phyloP scores from a whole-genome alignment of 2,797 vertebrate genomes.

The Mus caroli region DNA sequence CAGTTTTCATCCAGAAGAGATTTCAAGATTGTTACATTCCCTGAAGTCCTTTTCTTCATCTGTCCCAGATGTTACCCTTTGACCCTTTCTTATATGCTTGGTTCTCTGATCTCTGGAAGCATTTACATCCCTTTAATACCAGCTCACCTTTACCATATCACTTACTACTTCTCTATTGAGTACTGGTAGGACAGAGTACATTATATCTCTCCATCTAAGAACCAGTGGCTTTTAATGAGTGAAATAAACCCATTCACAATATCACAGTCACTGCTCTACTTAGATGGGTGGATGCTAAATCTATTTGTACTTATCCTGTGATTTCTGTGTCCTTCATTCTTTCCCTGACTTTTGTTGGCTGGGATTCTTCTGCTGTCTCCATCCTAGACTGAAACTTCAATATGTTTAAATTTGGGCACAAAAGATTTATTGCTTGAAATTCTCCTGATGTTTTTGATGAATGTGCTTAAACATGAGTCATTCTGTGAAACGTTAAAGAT shows the following conservation, averaged over 20 bases:
- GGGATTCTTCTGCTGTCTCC: neutral
- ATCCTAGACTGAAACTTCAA: neutral
- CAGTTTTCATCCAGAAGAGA: conserved; percentile 6
- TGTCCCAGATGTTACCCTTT: neutral
- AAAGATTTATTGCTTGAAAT: neutral
- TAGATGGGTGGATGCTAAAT: neutral
- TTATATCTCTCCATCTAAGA: neutral
- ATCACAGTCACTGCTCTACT: neutral
- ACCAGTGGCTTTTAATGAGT: neutral
- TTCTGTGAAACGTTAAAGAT: conserved; percentile 17
- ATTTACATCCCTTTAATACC: neutral
- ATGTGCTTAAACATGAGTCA: conserved; percentile 5
- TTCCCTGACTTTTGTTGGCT: neutral
- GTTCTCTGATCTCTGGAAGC: neutral
- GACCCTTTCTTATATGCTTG: neutral
- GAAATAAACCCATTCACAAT: neutral
- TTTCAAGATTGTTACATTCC: neutral
- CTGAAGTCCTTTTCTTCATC: neutral
- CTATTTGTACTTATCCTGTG: neutral
- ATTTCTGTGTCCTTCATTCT: neutral
- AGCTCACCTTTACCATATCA: neutral
- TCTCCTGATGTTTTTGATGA: conserved; percentile 20
- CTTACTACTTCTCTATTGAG: neutral
- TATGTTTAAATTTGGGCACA: neutral
- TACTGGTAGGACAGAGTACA: neutral